These are phyloP conservation scores for Brenthis ino DNA, from an alignment of 2,888 invertebrate species.

Conservation along the genomic window DNA sequence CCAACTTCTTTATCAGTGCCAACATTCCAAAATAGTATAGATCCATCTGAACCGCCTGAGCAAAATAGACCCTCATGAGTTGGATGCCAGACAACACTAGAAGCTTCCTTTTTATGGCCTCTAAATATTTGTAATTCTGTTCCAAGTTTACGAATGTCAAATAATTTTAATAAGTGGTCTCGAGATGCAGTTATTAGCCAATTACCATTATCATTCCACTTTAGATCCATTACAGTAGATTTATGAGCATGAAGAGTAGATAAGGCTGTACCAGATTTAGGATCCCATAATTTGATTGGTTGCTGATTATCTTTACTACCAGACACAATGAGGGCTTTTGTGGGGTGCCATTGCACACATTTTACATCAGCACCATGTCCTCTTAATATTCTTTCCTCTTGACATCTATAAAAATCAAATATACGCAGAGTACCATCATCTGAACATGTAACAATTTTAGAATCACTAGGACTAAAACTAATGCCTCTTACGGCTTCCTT, in stretches of 20 bases:
- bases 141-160: constrained; percentile 97
- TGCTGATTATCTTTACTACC: constrained; percentile 99
- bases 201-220: constrained; percentile 99
- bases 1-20: constrained; percentile 99
- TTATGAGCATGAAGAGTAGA: constrained; percentile 99
- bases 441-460: constrained; percentile 99
- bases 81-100: constrained; percentile 99
- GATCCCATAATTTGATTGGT: constrained; percentile 99
- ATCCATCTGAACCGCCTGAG: constrained; percentile 99
- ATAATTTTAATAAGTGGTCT: constrained; percentile 98
- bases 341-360: constrained; percentile 99
- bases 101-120: constrained; percentile 99
- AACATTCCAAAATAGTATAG: constrained; percentile 99
- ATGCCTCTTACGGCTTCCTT: constrained; percentile 99
- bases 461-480: constrained; percentile 99
- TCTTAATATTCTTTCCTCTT: constrained; percentile 96
- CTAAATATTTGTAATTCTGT: constrained; percentile 98
- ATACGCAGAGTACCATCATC: constrained; percentile 99
- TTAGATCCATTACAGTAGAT: constrained; percentile 99
- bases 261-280: constrained; percentile 96
- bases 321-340: constrained; percentile 97
- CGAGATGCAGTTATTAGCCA: constrained; percentile 99
- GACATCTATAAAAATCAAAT: constrained; percentile 98
- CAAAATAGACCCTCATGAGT: constrained; percentile 98
- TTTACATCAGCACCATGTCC: constrained; percentile 99